A percentile compares a stretch with the other conserved stretches of the same genome.
phyloP scores from a whole-genome alignment of 2,113 vertebrate genomes.

The Centrocercus urophasianus region DNA sequence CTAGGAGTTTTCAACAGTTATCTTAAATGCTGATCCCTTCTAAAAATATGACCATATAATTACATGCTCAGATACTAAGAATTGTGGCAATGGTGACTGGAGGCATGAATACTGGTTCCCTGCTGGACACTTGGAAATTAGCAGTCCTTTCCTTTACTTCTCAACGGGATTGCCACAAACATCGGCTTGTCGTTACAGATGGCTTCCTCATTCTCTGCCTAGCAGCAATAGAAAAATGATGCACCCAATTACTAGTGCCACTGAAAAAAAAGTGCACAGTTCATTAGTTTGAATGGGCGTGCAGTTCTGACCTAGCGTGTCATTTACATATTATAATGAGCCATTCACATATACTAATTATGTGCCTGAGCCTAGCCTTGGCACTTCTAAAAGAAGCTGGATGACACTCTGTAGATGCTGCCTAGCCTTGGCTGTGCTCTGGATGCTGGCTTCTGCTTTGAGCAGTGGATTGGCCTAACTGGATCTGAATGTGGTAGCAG shows the following conservation, averaged over 20 bases:
- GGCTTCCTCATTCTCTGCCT: slow-evolving; percentile 62
- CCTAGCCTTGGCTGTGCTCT: not conserved
- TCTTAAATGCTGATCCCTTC: slow-evolving; percentile 59
- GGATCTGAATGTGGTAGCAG: not conserved
- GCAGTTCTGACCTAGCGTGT: slow-evolving; percentile 62
- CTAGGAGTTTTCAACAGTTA: slow-evolving; percentile 46
- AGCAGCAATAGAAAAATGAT: slow-evolving; percentile 59
- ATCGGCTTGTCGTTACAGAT: slow-evolving; percentile 47
- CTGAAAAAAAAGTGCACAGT: slow-evolving; percentile 43
- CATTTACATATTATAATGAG: slow-evolving; percentile 63
- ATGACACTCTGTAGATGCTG: not conserved
- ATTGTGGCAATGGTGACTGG: slow-evolving; percentile 53
- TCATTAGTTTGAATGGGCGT: slow-evolving; percentile 65
- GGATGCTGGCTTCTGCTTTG: not conserved
- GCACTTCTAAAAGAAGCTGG: slow-evolving; percentile 5
- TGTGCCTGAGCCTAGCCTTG: slow-evolving; percentile 14
- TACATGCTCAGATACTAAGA: slow-evolving; percentile 49
- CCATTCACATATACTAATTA: slow-evolving; percentile 64
- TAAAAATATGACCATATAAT: slow-evolving; percentile 62
- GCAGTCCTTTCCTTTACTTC: slow-evolving; percentile 66
- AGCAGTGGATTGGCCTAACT: not conserved
- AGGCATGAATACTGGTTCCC: slow-evolving; percentile 60
- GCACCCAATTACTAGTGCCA: slow-evolving; percentile 53
- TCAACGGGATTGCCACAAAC: slow-evolving; percentile 48
- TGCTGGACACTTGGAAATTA: slow-evolving; percentile 68